Evolutionary conservation across 2,888 invertebrate species (phyloP).

Genomic region (Ormyrus thymus): DNA sequence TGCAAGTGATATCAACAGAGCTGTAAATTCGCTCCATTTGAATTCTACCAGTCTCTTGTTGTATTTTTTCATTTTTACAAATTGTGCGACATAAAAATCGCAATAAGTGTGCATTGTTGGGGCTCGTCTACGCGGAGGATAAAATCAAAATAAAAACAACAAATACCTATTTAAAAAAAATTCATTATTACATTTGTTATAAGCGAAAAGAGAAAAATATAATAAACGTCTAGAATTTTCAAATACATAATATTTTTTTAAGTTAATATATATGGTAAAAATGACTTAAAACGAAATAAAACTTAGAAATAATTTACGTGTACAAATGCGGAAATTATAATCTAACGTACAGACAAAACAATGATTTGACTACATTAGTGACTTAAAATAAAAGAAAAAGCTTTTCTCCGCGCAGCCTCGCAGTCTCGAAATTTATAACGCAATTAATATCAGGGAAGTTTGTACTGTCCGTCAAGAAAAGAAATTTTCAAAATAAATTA

Average conservation of each 20-base stretch:
- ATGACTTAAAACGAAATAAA: conserved; percentile 49
- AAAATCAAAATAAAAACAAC: conserved; percentile 38
- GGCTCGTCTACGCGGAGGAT: conserved; percentile 26
- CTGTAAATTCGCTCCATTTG: conserved; percentile 9
- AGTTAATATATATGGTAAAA: conserved; percentile 42
- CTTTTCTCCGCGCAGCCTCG: conserved; percentile 31
- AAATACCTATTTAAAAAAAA: conserved; percentile 3
- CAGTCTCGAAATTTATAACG: conserved; percentile 38
- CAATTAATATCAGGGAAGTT: conserved; percentile 50
- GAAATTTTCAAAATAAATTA: conserved; percentile 13
- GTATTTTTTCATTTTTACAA: conserved; percentile 24
- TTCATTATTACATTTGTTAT: conserved; percentile 44
- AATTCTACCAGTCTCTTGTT: conserved; percentile 43
- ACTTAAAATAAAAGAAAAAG: conserved; percentile 38
- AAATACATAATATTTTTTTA: conserved; percentile 40
- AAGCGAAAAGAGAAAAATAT: conserved; percentile 36
- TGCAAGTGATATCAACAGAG: conserved; percentile 27
- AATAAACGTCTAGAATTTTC: conserved; percentile 42
- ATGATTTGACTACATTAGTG: conserved; percentile 38
- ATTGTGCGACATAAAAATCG: conserved; percentile 27
- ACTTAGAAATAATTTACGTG: conserved; percentile 44
- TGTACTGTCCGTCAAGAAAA: conserved; percentile 50
- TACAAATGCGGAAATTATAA: conserved; percentile 40
- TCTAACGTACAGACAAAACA: conserved; percentile 37
- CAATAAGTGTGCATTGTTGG: conserved; percentile 8